phyloP scores from a whole-genome alignment of 1,140 invertebrate species.

The Neotoxoptera formosana region DNA sequence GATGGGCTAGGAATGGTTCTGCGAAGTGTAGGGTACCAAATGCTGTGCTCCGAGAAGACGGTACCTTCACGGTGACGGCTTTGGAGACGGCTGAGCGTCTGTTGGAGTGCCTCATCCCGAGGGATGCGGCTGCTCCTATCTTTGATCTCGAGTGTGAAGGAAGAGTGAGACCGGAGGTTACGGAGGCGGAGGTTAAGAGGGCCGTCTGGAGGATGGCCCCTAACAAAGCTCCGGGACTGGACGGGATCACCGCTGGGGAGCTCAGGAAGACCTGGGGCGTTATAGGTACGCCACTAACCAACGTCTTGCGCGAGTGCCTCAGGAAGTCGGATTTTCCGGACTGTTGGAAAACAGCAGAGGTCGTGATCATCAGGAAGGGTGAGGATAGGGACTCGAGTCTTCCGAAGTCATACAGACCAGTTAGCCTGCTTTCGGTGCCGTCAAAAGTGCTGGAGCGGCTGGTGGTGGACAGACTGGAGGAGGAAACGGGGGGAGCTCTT shows the following conservation, averaged over 20 bases:
- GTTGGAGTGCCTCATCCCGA: not conserved
- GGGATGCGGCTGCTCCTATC: not conserved
- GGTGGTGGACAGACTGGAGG: not conserved
- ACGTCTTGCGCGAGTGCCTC: not conserved
- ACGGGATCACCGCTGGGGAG: not conserved
- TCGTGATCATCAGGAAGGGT: not conserved
- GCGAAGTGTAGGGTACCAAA: not conserved
- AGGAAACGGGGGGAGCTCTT: not conserved
- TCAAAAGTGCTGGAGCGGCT: constrained; percentile 24
- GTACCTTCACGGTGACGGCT: not conserved
- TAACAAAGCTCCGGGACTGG: constrained; percentile 12
- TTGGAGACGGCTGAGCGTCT: not conserved
- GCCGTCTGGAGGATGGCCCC: constrained; percentile 22
- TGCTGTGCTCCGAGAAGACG: not conserved
- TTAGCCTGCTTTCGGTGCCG: not conserved
- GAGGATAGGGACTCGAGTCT: not conserved
- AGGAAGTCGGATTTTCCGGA: not conserved
- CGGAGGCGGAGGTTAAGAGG: not conserved
- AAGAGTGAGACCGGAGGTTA: not conserved
- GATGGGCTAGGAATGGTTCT: not conserved
- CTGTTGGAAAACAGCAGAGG: not conserved
- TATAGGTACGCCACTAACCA: not conserved
- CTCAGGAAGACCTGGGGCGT: constrained; percentile 3
- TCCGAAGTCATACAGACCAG: not conserved
- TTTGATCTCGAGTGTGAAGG: not conserved